Percentiles rank a stretch among this genome's conserved stretches.
phyloP scores from a whole-genome alignment of 2,888 invertebrate genomes.

The Cantharis flavilabris region DNA sequence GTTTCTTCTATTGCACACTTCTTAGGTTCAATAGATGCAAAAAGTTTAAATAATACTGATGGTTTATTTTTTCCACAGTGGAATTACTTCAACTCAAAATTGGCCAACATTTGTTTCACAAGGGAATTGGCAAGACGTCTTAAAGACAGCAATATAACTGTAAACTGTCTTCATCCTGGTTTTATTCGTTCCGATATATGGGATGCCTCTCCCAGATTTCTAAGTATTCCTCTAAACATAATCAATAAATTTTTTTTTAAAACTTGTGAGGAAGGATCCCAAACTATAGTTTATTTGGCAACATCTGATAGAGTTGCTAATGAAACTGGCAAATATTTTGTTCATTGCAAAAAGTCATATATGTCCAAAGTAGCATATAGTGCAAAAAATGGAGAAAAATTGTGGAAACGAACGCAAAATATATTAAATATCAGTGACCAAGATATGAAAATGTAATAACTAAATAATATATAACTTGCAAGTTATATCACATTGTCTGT shows the following conservation, averaged over 20 bases:
- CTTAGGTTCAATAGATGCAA: slow-evolving; percentile 70
- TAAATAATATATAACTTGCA: neutral
- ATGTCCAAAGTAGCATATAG: slow-evolving; percentile 67
- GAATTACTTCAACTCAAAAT: slow-evolving; percentile 85
- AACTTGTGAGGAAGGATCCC: slow-evolving; percentile 76
- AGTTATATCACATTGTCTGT: neutral
- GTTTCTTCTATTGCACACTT: slow-evolving; percentile 64
- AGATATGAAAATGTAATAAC: slow-evolving; percentile 70
- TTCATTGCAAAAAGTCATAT: slow-evolving; percentile 73
- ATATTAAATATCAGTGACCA: slow-evolving; percentile 70
- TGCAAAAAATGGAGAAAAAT: slow-evolving; percentile 71
- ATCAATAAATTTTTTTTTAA: slow-evolving; percentile 71
- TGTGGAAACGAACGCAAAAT: slow-evolving; percentile 84
- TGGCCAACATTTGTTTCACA: slow-evolving; percentile 49
- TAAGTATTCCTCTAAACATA: slow-evolving; percentile 69
- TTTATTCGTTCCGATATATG: slow-evolving; percentile 53
- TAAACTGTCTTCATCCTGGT: slow-evolving; percentile 53
- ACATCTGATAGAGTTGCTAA: slow-evolving; percentile 74
- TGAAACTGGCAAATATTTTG: slow-evolving; percentile 77
- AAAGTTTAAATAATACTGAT: slow-evolving; percentile 78
- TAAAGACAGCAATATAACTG: slow-evolving; percentile 45
- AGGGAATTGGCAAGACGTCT: slow-evolving; percentile 49
- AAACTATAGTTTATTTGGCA: slow-evolving; percentile 77
- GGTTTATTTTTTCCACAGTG: slow-evolving; percentile 65
- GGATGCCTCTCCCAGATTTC: slow-evolving; percentile 75